phyloP scores from a whole-genome alignment of 2,888 invertebrate species.

The Nemotelus nigrinus region DNA sequence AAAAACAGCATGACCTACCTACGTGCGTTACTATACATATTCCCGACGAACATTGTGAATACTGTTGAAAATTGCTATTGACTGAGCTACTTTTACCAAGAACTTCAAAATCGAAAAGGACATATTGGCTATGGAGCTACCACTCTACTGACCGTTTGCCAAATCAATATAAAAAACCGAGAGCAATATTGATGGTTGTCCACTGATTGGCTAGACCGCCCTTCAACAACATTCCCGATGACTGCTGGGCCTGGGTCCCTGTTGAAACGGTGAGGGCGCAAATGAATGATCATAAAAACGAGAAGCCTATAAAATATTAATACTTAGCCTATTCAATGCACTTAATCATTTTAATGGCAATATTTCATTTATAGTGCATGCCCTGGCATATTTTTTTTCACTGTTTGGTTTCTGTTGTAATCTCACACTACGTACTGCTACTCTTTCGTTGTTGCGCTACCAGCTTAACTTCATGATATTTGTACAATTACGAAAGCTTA shows the following conservation, averaged over 20 bases:
- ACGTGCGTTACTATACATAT: neutral
- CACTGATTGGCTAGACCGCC: neutral
- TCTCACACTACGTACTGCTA: neutral
- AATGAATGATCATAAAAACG: slow-evolving; percentile 42
- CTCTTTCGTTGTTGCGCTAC: neutral
- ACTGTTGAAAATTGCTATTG: neutral
- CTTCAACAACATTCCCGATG: too few relatives aligned
- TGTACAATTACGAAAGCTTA: slow-evolving; percentile 14
- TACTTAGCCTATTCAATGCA: slow-evolving; percentile 53
- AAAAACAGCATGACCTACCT: neutral
- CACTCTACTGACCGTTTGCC: too few relatives aligned
- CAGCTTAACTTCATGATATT: neutral
- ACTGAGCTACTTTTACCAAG: neutral
- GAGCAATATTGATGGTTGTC: too few relatives aligned
- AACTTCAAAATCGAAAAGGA: slow-evolving; percentile 23
- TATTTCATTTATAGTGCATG: slow-evolving; percentile 50
- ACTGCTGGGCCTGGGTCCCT: too few relatives aligned
- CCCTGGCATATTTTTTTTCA: slow-evolving; percentile 16
- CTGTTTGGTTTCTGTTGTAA: neutral
- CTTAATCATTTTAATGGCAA: slow-evolving; percentile 55
- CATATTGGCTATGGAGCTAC: neutral
- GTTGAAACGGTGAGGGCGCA: too few relatives aligned
- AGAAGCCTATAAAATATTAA: slow-evolving; percentile 54
- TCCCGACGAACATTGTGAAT: neutral
- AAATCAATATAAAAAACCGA: too few relatives aligned